Percentiles rank a stretch among this genome's conserved stretches.
These are phyloP conservation scores for Porites evermanni DNA, from an alignment of 92 coral and sea anemone genomes.

Conservation along the genomic window DNA sequence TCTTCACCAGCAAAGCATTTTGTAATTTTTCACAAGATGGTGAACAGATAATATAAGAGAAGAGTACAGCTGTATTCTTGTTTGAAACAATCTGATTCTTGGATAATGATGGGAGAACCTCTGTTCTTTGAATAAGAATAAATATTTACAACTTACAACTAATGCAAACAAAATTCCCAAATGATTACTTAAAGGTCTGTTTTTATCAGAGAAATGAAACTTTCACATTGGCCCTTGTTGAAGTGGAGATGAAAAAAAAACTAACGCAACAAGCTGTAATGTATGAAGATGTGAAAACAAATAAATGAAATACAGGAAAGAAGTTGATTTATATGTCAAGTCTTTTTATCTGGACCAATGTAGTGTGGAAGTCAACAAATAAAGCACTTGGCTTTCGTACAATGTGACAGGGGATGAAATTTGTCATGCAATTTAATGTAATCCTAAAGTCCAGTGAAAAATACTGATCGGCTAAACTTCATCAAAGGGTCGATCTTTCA, in stretches of 20 bases:
- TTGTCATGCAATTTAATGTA: not conserved
- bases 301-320: not conserved
- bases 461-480: not conserved
- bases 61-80: not conserved
- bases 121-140: not conserved
- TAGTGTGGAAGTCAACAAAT: slow-evolving; percentile 16
- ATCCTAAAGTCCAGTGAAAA: not conserved
- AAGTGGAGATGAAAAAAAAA: not conserved
- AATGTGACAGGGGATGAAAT: not conserved
- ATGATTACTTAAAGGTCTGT: slow-evolving; percentile 18
- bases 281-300: not conserved
- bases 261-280: not conserved
- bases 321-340: not conserved
- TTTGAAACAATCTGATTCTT: not conserved
- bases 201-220: not conserved
- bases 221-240: not conserved
- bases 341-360: not conserved
- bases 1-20: not conserved
- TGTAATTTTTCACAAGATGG: not conserved
- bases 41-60: not conserved
- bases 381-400: not conserved
- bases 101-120: not conserved
- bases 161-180: slow-evolving; percentile 44
- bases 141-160: slow-evolving; percentile 24
- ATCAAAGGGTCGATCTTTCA: not conserved